Evolutionary conservation across 2,888 invertebrate species (phyloP).

Genomic region (Epinotia ramella): DNA sequence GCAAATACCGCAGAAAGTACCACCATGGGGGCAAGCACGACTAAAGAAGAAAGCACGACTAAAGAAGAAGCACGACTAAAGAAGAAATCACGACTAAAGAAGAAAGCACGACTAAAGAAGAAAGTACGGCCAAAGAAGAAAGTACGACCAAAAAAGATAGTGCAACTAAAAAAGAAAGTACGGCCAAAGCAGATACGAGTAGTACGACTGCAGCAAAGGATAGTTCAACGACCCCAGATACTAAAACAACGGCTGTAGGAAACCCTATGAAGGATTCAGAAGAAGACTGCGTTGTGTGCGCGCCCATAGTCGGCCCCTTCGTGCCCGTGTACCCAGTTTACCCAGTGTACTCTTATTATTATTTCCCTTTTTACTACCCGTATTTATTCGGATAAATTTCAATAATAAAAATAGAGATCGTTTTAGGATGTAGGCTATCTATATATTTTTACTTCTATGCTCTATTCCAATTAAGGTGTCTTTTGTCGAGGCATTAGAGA

Average conservation of each 20-base stretch:
- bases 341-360: background rate
- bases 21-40: background rate
- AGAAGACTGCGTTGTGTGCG: background rate
- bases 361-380: conserved; percentile 11
- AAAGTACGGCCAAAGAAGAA: background rate
- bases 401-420: background rate
- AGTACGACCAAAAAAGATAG: background rate
- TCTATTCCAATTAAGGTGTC: too few species aligned
- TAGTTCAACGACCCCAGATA: background rate
- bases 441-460: too few species aligned
- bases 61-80: too few species aligned
- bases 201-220: background rate
- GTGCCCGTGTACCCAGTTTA: conserved; percentile 10
- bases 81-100: background rate
- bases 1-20: too few species aligned
- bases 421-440: background rate
- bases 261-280: background rate
- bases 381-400: conserved; percentile 11
- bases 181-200: too few species aligned
- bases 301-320: background rate
- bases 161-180: background rate
- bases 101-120: background rate
- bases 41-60: background rate
- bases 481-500: too few species aligned
- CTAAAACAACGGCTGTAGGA: background rate